A percentile compares a stretch with the other conserved stretches of the same genome.
Evolutionary conservation across 2,113 vertebrate species (phyloP).

Genomic region (Dipodomys merriami): DNA sequence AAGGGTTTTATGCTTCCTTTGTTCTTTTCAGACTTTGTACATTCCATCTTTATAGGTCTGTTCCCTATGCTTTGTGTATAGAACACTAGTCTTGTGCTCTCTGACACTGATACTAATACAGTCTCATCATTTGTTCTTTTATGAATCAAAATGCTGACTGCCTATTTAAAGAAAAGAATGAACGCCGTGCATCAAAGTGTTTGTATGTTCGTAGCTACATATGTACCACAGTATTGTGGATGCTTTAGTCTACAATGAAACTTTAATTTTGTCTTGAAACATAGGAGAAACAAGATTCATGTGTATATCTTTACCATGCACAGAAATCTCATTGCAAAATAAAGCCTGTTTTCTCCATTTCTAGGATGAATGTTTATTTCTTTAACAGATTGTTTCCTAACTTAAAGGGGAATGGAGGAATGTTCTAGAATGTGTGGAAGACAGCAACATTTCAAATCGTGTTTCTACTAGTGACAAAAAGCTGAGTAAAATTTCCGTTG

Average conservation of each 20-base stretch:
- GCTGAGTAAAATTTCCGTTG: background rate
- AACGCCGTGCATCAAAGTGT: constrained; percentile 83
- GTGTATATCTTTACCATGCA: constrained; percentile 86
- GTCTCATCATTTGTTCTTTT: constrained; percentile 70
- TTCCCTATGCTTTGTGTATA: constrained; percentile 81
- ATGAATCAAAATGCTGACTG: constrained; percentile 81
- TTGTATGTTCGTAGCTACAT: constrained; percentile 85
- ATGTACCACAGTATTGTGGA: constrained; percentile 86
- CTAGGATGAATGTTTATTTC: constrained; percentile 71
- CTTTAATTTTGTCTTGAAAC: constrained; percentile 87
- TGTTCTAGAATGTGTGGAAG: constrained; percentile 5
- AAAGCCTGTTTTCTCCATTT: constrained; percentile 87
- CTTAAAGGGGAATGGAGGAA: background rate
- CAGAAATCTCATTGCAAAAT: constrained; percentile 87
- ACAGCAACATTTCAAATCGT: background rate
- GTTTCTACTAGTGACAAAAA: background rate
- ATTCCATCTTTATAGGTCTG: constrained; percentile 86
- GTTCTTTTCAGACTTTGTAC: constrained; percentile 81
- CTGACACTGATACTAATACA: constrained; percentile 77
- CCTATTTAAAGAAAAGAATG: constrained; percentile 85
- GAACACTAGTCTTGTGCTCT: constrained; percentile 80
- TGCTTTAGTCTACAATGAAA: constrained; percentile 86
- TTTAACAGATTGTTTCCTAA: constrained; percentile 5
- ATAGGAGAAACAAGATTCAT: constrained; percentile 85
- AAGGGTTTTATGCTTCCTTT: constrained; percentile 41